Conservation (phyloP, 2,888 invertebrate species). For the Tribolium freemani region DNA sequence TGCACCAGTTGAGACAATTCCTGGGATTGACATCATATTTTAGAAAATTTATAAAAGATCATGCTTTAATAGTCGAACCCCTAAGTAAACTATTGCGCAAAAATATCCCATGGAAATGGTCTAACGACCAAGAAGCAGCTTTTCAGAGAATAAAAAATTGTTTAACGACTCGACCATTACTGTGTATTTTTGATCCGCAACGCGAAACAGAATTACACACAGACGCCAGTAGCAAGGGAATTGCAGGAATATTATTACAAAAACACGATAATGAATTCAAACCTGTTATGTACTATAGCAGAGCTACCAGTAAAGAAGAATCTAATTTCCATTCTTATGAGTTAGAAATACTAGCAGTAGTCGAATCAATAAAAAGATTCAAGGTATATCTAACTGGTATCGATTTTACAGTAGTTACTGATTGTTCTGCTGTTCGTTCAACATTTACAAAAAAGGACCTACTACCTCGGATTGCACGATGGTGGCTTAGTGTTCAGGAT, state of each 20-base stretch:
- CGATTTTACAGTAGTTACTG: slow-evolving; percentile 56
- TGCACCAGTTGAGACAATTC: slow-evolving; percentile 51
- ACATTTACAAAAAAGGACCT: slow-evolving; percentile 55
- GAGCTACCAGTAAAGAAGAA: not conserved
- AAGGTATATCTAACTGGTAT: slow-evolving; percentile 56
- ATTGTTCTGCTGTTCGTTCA: slow-evolving; percentile 54
- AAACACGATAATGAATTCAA: not conserved
- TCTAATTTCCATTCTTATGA: not conserved
- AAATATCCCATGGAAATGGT: slow-evolving; percentile 45
- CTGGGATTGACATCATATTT: slow-evolving; percentile 55
- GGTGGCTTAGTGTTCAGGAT: slow-evolving; percentile 48
- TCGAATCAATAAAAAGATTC: slow-evolving; percentile 58
- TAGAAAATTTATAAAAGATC: slow-evolving; percentile 52
- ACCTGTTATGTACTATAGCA: not conserved
- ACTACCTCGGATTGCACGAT: slow-evolving; percentile 55
- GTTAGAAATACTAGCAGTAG: slow-evolving; percentile 57
- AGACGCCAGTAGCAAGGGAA: slow-evolving; percentile 47
- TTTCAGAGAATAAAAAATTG: slow-evolving; percentile 46
- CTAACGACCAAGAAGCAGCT: slow-evolving; percentile 43
- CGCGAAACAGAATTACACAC: slow-evolving; percentile 49
- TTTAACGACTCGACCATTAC: slow-evolving; percentile 43
- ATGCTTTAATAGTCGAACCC: slow-evolving; percentile 48
- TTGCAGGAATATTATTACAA: slow-evolving; percentile 52
- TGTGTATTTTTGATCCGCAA: slow-evolving; percentile 42
- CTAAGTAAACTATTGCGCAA: slow-evolving; percentile 49